Evolutionary conservation across 2,113 vertebrate genomes (phyloP), one percentile per base, ranked within the genome.

Genomic region (Aptenodytes patagonicus): DNA sequence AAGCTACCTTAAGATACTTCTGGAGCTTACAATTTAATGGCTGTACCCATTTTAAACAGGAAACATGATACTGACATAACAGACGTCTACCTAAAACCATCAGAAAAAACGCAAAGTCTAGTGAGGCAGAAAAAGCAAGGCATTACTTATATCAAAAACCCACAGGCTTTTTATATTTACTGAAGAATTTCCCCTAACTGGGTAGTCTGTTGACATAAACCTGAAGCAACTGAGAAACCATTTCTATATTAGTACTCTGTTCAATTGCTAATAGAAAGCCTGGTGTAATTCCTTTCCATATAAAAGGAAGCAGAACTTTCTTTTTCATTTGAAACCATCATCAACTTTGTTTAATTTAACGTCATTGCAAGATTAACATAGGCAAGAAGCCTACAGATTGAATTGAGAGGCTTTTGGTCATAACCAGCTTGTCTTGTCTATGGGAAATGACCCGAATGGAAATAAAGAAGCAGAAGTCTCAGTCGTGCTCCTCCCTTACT

Each of bases 141-240:
- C 17, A 76, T 71, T 62, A 51, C 78, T 84, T 94, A 55, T 38
- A 60, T 71, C 64, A 73, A 34, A 82, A 66, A 89, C 68, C 22
- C 46, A 72, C 10, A 65, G 57, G n/a, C 7, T 89, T 89, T 97
- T 87, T 66, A 32, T 61, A 85, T 77, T 82, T 92, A 36, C 57
- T 83, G 44, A 79, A 93, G 73, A 78, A 64, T 93, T 95, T 94
- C 47, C 52, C 58, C 32, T 84, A 47, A 15, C 34, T 81, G 62
- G 44, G 19, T 42, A 79, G 25, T 52, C 62, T 96, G 70, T 88
- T 93, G 81, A 76, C 26, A 68, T 64, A 90, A 96, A 96, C 47
- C 62, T 75, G 64, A 93, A 95, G 70, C 18, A 89, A 51, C 80
- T 38, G 68, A 81, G 55, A 94, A 95, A 68, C n/a, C 44, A 38